Evolutionary conservation across 2,113 vertebrate species (phyloP).

Genomic region (Phyllostomus hastatus): DNA sequence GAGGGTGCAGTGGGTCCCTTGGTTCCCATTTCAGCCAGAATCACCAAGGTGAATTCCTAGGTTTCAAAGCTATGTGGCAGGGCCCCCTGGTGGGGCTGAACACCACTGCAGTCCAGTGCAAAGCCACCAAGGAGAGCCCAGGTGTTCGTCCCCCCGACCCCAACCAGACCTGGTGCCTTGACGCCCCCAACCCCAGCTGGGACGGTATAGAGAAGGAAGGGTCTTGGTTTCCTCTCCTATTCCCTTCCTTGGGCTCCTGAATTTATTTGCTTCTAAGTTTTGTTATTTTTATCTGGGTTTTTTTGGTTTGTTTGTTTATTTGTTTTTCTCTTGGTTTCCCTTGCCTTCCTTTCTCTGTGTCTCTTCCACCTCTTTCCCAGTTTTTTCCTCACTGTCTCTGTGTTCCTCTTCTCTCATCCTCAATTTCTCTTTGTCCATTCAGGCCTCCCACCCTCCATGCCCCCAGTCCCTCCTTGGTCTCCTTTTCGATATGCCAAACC

Average conservation of each 20-base stretch:
- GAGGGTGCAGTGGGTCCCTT: background rate
- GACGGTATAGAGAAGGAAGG: constrained; percentile 68
- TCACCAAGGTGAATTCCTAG: constrained; percentile 29
- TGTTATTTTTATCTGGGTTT: constrained; percentile 20
- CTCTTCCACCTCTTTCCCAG: background rate
- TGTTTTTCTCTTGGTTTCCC: background rate
- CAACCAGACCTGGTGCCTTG: constrained; percentile 75
- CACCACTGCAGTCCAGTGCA: background rate
- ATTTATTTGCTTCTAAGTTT: constrained; percentile 64
- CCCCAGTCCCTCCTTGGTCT: constrained; percentile 59
- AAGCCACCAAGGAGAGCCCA: constrained; percentile 49
- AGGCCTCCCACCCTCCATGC: constrained; percentile 47
- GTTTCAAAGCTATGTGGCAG: constrained; percentile 43
- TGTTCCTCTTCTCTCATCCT: constrained; percentile 39
- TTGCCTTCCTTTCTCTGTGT: background rate
- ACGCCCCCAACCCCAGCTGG: constrained; percentile 59
- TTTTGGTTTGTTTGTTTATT: background rate
- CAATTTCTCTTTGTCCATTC: constrained; percentile 62
- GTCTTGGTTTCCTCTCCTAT: constrained; percentile 67
- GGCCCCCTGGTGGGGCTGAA: constrained; percentile 55
- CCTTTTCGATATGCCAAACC: constrained; percentile 82
- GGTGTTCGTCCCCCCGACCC: constrained; percentile 46
- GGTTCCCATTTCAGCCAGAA: background rate
- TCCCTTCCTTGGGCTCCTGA: constrained; percentile 61
- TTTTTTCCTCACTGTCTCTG: background rate